phyloP scores from a whole-genome alignment of 2,888 invertebrate genomes.

The Cacoxenus indagator region DNA sequence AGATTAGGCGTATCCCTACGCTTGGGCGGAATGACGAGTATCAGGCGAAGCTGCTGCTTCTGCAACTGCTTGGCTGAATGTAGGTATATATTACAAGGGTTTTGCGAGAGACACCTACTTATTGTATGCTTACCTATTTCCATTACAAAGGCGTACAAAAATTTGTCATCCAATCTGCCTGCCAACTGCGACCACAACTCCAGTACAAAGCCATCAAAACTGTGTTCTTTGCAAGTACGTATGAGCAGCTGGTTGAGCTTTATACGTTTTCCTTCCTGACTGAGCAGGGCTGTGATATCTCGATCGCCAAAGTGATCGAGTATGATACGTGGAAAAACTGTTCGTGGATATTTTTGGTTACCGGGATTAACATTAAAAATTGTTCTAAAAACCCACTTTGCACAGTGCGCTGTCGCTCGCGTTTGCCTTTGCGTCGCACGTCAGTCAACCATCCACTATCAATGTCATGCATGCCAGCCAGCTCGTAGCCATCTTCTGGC shows the following conservation, averaged over 20 bases:
- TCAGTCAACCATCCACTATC: slow-evolving; percentile 86
- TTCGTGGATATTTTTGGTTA: slow-evolving; percentile 53
- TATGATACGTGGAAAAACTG: slow-evolving; percentile 89
- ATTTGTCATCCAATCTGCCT: slow-evolving; percentile 74
- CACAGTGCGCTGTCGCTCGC: slow-evolving; percentile 40
- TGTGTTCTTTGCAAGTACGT: slow-evolving; percentile 79
- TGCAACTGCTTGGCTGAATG: slow-evolving; percentile 74
- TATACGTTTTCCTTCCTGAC: slow-evolving; percentile 77
- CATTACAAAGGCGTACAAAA: slow-evolving; percentile 77
- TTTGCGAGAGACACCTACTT: too few relatives aligned
- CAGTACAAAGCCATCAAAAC: slow-evolving; percentile 90
- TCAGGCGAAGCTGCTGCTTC: slow-evolving; percentile 74
- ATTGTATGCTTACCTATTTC: slow-evolving; percentile 73
- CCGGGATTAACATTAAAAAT: neutral
- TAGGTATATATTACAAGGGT: neutral
- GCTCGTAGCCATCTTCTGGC: slow-evolving; percentile 74
- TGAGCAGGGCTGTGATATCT: slow-evolving; percentile 82
- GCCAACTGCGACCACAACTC: slow-evolving; percentile 92
- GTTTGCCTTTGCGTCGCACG: slow-evolving; percentile 73
- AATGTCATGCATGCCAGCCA: slow-evolving; percentile 85
- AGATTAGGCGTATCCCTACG: slow-evolving; percentile 75
- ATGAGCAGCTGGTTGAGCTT: slow-evolving; percentile 79
- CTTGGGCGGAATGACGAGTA: slow-evolving; percentile 85
- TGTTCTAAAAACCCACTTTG: slow-evolving; percentile 34
- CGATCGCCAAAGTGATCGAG: slow-evolving; percentile 88